Base-by-base conservation (phyloP, 2,888 invertebrate species). In the Apodemia hepburni region DNA sequence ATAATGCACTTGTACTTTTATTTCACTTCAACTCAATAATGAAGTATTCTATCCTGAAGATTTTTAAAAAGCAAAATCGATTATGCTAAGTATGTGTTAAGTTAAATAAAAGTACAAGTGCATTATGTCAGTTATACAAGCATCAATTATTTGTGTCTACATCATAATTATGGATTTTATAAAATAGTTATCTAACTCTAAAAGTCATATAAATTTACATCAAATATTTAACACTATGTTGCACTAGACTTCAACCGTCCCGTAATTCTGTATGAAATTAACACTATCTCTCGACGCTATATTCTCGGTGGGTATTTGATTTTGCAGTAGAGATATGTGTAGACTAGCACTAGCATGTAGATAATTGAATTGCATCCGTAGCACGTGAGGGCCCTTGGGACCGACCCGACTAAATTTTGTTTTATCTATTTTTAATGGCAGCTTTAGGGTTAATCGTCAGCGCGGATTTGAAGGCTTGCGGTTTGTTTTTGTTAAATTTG, bases 351-450 rank as follows among this genome's bases (percentile, higher is more conserved):
- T 74, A 76, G 73, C 75, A 75, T 73, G 77, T 74, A 72, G 75
- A 77, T 86, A 86, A 87, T 88, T 86, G 84, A 87, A 87, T 88
- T 84, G 82, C 79, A 74, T 81, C 81, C 71, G 76, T 77, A 76
- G 78, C 82, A 81, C 84, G 84, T 81, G 80, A 68, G 68, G 71
- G 71, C 84, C 80, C 77, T 62, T 66, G 84, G 77, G 82, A 82
- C 71, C 76, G 70, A 72, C 74, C 82, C 76, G 73, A 73, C 82
- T 80, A 77, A 85, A 86, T 88, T 85, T 86, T 84, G 81, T 84
- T 81, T 80, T 84, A 88, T 89, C 84, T 87, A 87, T 89, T 89
- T 87, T 87, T 88, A 87, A 89, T 85, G 77, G 79, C 75, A 66
- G 73, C 77, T 83, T 77, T 75, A 79, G 82, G 82, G 85, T 84